Base-by-base conservation (phyloP, 2,113 vertebrate genomes). In the Lamprotornis superbus region DNA sequence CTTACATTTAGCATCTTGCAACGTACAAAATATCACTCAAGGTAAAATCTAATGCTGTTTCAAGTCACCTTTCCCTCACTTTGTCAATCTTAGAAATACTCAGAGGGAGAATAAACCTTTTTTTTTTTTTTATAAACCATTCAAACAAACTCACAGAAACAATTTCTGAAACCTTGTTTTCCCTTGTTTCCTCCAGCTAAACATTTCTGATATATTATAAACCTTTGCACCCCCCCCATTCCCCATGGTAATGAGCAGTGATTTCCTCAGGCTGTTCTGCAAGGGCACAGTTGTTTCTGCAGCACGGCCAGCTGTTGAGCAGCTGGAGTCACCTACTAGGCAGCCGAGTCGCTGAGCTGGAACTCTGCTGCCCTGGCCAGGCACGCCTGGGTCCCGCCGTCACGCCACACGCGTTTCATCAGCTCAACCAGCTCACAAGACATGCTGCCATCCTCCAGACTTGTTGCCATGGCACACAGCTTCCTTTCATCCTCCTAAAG, bases 271-370 rank as follows among this genome's bases (percentile, higher is more conserved):
- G 64, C 65, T 37, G 10, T 13, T 30, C 9, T 63, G 25, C 27
- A 0, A 0, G 28, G 17, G 61, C 28, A 15, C 30, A 7, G 52
- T 0, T 12, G 1, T 10, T 37, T 24, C 20, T 12, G 27, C 0
- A 7, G 57, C 9, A 18, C 4, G 0, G 21, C 35, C 67, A 69
- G 55, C 49, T 14, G 20, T 15, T 1, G 9, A 23, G 22, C 61
- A 69, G 61, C 76, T 64, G 47, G 27, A n/a, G 78, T 78, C 82
- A 98, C 98, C 97, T 98, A 98, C 98, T 98, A 98, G 10, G 97
- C 96, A 4, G 98, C 98, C 0, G 98, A 98, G 86, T 98, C 98
- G 0, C 70, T 97, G 78, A 98, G 98, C 86, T 98, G 97, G 49
- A 98, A 98, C 33, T 98, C 97, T 0, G 98, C 95, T 4, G 98